phyloP scores from a whole-genome alignment of 2,888 invertebrate species.

The Lacanobia wlatinum region DNA sequence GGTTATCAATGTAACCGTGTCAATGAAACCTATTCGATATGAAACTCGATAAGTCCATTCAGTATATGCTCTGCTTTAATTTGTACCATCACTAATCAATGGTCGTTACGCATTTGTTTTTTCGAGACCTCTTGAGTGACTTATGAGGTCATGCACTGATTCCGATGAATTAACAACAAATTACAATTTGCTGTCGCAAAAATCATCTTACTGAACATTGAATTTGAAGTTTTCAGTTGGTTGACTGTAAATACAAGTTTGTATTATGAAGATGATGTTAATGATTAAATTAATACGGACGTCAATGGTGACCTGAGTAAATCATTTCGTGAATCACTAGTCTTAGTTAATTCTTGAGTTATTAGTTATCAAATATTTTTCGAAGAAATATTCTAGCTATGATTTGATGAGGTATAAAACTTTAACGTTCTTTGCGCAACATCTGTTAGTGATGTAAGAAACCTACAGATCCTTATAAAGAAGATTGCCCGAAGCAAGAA shows the following conservation, averaged over 20 bases:
- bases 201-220: constrained; percentile 33
- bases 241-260: constrained; percentile 46
- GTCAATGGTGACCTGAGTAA: constrained; percentile 13
- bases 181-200: constrained; percentile 52
- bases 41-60: constrained; percentile 61
- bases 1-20: constrained; percentile 70
- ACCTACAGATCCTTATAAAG: constrained; percentile 33
- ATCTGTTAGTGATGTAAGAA: constrained; percentile 34
- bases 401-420: constrained; percentile 23
- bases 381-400: constrained; percentile 7
- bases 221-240: constrained; percentile 4
- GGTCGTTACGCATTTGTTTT: constrained; percentile 72
- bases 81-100: constrained; percentile 68
- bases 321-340: constrained; percentile 25
- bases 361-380: not conserved
- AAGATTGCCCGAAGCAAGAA: constrained; percentile 36
- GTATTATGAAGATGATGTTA: constrained; percentile 53
- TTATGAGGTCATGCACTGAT: constrained; percentile 73
- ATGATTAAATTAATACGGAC: constrained; percentile 24
- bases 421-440: constrained; percentile 20
- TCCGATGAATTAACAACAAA: constrained; percentile 59
- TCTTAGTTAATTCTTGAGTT: not conserved
- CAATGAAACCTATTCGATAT: constrained; percentile 63
- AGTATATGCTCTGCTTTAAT: constrained; percentile 67
- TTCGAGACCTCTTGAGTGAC: constrained; percentile 65